Evolutionary conservation across 1,140 invertebrate species (phyloP).

Genomic region (Neocloeon triangulifer): DNA sequence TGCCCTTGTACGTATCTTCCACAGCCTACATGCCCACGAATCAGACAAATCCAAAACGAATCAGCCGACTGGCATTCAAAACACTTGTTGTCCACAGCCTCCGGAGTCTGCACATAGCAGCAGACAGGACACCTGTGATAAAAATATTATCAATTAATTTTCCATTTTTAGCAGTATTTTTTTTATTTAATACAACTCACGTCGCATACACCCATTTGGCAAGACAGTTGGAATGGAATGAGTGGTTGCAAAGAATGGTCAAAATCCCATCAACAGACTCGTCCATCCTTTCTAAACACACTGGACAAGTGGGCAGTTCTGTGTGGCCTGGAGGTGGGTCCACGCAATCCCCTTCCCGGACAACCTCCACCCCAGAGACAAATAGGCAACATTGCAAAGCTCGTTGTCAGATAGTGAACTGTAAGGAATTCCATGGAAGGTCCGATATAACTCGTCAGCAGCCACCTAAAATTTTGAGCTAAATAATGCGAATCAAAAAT

Average conservation of each 20-base stretch:
- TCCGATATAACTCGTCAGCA: conserved; percentile 78
- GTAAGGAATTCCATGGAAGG: conserved; percentile 79
- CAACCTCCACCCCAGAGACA: conserved; percentile 74
- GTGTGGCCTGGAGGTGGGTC: conserved; percentile 55
- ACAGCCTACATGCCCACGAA: conserved; percentile 96
- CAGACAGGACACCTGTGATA: conserved; percentile 40
- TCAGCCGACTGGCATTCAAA: conserved; percentile 55
- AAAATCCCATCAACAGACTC: conserved; percentile 93
- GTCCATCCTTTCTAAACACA: conserved; percentile 94
- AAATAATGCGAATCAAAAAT: too few species aligned
- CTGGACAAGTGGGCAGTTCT: conserved; percentile 93
- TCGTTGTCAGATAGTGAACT: conserved; percentile 80
- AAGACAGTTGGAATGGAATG: conserved; percentile 87
- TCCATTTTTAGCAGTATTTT: too few species aligned
- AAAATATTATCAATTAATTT: too few species aligned
- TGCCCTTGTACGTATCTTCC: conserved; percentile 56
- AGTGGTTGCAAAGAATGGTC: conserved; percentile 95
- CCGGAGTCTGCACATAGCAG: conserved; percentile 82
- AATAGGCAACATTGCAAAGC: conserved; percentile 84
- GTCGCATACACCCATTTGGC: conserved; percentile 90
- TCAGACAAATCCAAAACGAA: conserved; percentile 94
- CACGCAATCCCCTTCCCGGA: conserved; percentile 34
- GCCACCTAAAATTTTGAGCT: conserved; percentile 35
- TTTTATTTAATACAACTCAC: too few species aligned
- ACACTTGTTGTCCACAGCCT: conserved; percentile 63